Percentiles rank a stretch among this genome's conserved stretches.
Evolutionary conservation across 2,888 invertebrate genomes (phyloP).

Genomic region (Catocala nupta): DNA sequence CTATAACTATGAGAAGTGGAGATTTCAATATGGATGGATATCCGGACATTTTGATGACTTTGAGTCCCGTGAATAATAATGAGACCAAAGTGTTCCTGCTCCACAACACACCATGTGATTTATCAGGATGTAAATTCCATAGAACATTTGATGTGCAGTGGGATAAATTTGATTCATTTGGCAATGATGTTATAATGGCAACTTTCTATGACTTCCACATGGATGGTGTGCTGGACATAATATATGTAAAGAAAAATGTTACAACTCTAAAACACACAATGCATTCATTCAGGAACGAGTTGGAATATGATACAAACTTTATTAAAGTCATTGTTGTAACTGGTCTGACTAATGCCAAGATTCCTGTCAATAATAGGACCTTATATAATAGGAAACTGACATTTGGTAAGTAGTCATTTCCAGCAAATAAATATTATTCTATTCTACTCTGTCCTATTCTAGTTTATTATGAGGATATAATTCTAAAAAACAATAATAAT

Average conservation of each 20-base stretch:
- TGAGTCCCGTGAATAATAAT: slow-evolving; percentile 81
- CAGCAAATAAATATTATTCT: too few species aligned
- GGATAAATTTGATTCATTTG: slow-evolving; percentile 91
- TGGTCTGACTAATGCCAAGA: slow-evolving; percentile 91
- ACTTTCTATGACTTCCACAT: slow-evolving; percentile 98
- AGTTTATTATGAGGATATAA: too few species aligned
- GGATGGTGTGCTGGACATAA: slow-evolving; percentile 97
- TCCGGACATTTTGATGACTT: slow-evolving; percentile 95
- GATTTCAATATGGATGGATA: slow-evolving; percentile 99
- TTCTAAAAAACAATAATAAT: too few species aligned
- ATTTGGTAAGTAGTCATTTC: slow-evolving; percentile 87
- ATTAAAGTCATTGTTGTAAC: slow-evolving; percentile 98
- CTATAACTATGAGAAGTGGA: slow-evolving; percentile 94
- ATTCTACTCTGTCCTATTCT: too few species aligned
- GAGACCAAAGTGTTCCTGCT: slow-evolving; percentile 91
- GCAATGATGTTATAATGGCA: slow-evolving; percentile 92
- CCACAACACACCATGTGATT: slow-evolving; percentile 92
- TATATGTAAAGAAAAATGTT: slow-evolving; percentile 89
- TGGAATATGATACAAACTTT: slow-evolving; percentile 98
- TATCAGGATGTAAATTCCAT: slow-evolving; percentile 88
- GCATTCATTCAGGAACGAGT: slow-evolving; percentile 94
- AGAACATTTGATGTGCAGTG: slow-evolving; percentile 93
- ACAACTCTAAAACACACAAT: slow-evolving; percentile 87
- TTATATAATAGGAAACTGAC: slow-evolving; percentile 92
- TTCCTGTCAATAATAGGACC: slow-evolving; percentile 91